These are phyloP conservation scores for Asteroscopus sphinx DNA, from an alignment of 2,888 invertebrate genomes.

Conservation along the genomic window DNA sequence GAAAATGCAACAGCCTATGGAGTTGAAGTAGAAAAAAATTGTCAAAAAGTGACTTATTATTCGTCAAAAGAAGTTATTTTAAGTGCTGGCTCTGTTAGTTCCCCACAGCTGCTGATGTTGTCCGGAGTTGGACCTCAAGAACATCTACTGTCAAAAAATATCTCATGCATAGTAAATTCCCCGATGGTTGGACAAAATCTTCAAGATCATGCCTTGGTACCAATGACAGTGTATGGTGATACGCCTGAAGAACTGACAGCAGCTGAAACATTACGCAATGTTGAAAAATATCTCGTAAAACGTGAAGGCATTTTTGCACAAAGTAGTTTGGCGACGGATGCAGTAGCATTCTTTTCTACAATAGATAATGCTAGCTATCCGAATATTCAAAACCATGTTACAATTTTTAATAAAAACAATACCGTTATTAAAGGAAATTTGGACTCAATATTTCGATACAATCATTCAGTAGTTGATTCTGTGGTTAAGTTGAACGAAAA, in stretches of 20 bases:
- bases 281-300: slow-evolving; percentile 29
- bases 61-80: neutral
- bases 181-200: slow-evolving; percentile 77
- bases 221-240: slow-evolving; percentile 34
- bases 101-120: slow-evolving; percentile 1
- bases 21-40: neutral
- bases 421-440: slow-evolving; percentile 7
- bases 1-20: neutral
- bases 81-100: neutral
- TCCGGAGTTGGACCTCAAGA: slow-evolving; percentile 20
- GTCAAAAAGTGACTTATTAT: neutral
- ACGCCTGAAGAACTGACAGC: slow-evolving; percentile 3
- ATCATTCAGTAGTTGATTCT: slow-evolving; percentile 23
- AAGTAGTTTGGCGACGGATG: slow-evolving; percentile 21
- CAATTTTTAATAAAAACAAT: slow-evolving; percentile 19
- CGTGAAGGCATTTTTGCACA: slow-evolving; percentile 24
- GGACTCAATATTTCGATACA: slow-evolving; percentile 14
- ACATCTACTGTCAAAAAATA: slow-evolving; percentile 65
- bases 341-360: slow-evolving; percentile 33
- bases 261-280: slow-evolving; percentile 19
- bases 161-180: slow-evolving; percentile 68
- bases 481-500: slow-evolving; percentile 20
- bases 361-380: slow-evolving; percentile 24
- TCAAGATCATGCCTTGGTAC: slow-evolving; percentile 73
- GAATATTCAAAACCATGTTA: slow-evolving; percentile 26